A percentile compares a stretch with the other conserved stretches of the same genome.
phyloP scores from a whole-genome alignment of 1,140 invertebrate genomes.

The Pissodes strobi region DNA sequence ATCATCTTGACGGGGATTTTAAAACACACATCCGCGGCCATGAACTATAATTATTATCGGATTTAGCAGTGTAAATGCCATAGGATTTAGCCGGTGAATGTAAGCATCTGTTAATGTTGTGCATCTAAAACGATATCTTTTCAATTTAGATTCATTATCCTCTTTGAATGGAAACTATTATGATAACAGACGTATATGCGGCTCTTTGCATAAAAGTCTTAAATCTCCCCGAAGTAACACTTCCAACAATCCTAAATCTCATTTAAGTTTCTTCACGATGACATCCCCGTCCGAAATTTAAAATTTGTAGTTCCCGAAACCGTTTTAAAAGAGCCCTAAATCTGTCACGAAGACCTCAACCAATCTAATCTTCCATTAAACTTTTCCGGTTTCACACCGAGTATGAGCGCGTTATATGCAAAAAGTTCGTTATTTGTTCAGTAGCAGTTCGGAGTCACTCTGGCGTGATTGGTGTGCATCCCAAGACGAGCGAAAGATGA shows the following conservation, averaged over 20 bases:
- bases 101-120: neutral
- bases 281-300: conserved; percentile 18
- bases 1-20: conserved; percentile 3
- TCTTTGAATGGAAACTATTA: neutral
- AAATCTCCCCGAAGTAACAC: conserved; percentile 11
- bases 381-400: conserved; percentile 19
- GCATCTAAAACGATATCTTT: neutral
- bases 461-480: conserved; percentile 10
- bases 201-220: conserved; percentile 15
- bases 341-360: conserved; percentile 15
- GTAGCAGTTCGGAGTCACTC: conserved; percentile 2
- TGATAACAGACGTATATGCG: neutral
- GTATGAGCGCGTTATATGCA: conserved; percentile 9
- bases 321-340: conserved; percentile 23
- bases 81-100: neutral
- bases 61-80: neutral
- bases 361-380: conserved; percentile 29
- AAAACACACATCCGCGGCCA: neutral
- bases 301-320: conserved; percentile 19
- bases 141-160: neutral
- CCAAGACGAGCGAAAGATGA: conserved; percentile 1
- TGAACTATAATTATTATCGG: too few relatives aligned
- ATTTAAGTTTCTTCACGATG: conserved; percentile 21
- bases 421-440: conserved; percentile 25
- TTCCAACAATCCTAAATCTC: conserved; percentile 16